phyloP scores from a whole-genome alignment of 2,888 invertebrate genomes.

The Cerastis rubricosa region DNA sequence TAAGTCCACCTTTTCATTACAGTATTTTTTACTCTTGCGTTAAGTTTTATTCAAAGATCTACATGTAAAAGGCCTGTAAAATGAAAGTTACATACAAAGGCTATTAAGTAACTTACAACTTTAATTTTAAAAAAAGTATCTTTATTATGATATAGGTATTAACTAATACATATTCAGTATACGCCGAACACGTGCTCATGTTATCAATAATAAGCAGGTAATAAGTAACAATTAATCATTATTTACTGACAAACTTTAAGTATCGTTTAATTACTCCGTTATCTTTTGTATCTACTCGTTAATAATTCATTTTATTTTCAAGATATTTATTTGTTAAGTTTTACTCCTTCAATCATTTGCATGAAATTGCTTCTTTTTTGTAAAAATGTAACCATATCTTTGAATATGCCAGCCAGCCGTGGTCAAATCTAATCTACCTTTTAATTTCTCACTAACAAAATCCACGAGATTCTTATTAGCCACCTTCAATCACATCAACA shows the following conservation, averaged over 20 bases:
- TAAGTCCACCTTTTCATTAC: background rate
- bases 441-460: background rate
- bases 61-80: background rate
- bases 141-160: background rate
- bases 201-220: background rate
- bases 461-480: slow-evolving; percentile 15
- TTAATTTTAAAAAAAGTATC: background rate
- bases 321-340: background rate
- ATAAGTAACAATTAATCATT: background rate
- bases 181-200: background rate
- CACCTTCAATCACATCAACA: background rate
- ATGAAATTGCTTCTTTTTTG: background rate
- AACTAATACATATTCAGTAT: background rate
- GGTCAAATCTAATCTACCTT: background rate
- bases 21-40: background rate
- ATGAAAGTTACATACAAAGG: background rate
- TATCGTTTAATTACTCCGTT: background rate
- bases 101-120: background rate
- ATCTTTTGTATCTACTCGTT: slow-evolving; percentile 2
- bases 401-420: background rate
- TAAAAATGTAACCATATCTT: background rate
- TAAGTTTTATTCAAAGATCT: background rate
- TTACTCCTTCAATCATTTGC: background rate
- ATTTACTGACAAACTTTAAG: background rate
- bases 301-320: background rate